A percentile compares a stretch with the other conserved stretches of the same genome.
phyloP scores from a whole-genome alignment of 2,113 vertebrate genomes.

The Antigone vipio region DNA sequence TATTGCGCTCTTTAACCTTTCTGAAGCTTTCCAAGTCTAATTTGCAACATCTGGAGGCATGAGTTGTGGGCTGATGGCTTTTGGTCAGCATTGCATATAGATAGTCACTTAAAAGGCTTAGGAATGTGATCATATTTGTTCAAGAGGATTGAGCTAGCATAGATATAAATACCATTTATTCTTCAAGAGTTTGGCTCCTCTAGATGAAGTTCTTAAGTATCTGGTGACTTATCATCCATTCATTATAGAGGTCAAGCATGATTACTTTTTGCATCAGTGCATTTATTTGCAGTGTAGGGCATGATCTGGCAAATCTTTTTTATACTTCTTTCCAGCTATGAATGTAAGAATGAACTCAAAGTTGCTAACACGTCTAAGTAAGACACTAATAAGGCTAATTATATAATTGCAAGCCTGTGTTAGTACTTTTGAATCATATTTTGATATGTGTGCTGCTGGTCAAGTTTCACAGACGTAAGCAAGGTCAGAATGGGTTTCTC shows the following conservation, averaged over 20 bases:
- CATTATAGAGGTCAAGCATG: not conserved
- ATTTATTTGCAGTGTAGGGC: not conserved
- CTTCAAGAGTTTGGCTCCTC: not conserved
- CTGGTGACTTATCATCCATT: not conserved
- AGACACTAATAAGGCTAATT: not conserved
- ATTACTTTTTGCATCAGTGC: not conserved
- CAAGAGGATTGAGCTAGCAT: not conserved
- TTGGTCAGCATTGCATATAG: not conserved
- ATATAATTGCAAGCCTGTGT: not conserved
- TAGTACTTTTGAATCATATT: not conserved
- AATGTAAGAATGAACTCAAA: not conserved
- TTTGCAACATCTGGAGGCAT: not conserved
- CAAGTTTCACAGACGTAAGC: not conserved
- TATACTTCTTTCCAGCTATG: not conserved
- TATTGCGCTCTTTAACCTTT: not conserved
- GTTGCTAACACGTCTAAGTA: not conserved
- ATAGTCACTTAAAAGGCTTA: not conserved
- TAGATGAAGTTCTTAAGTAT: not conserved
- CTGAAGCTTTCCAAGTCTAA: not conserved
- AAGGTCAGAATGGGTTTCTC: not conserved
- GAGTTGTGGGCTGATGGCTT: not conserved
- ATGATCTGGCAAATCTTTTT: not conserved
- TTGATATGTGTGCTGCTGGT: not conserved
- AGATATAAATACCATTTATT: not conserved
- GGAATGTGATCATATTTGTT: not conserved